Percentiles rank a stretch among this genome's conserved stretches.
Evolutionary conservation across 2,113 vertebrate species (phyloP).

Genomic region (Bothrops jararaca): DNA sequence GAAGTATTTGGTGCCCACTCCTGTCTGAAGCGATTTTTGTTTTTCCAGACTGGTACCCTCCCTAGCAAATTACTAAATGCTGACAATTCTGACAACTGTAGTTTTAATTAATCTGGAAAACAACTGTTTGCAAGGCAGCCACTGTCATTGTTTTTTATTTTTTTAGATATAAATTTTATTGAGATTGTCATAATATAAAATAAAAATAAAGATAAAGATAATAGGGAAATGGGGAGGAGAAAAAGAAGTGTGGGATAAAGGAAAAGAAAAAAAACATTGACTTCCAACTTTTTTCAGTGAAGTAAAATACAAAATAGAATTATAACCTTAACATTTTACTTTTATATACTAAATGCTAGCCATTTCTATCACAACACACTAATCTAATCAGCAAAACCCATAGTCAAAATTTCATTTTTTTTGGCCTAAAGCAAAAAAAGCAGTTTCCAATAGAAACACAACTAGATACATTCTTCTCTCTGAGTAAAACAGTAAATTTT

Average conservation of each 20-base stretch:
- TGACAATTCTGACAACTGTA: not conserved
- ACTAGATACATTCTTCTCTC: not conserved
- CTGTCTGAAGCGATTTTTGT: not conserved
- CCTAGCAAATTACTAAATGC: not conserved
- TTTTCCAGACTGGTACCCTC: not conserved
- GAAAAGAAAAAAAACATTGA: not conserved
- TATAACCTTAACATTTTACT: not conserved
- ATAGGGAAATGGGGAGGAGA: not conserved
- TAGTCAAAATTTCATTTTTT: not conserved
- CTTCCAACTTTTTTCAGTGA: not conserved
- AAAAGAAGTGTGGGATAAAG: not conserved
- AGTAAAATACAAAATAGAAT: not conserved
- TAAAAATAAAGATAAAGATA: not conserved
- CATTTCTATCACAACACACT: not conserved
- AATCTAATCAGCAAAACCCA: not conserved
- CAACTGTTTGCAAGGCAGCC: not conserved
- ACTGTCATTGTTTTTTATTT: not conserved
- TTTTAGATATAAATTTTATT: not conserved
- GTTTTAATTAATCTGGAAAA: not conserved
- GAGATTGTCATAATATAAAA: not conserved
- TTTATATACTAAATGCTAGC: not conserved
- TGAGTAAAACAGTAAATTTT: not conserved
- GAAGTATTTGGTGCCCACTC: not conserved
- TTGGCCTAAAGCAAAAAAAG: not conserved
- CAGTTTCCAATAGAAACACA: not conserved